A percentile compares a stretch with the other conserved stretches of the same genome.
Evolutionary conservation across 2,113 vertebrate species (phyloP).

Genomic region (Bubo blakistoni): DNA sequence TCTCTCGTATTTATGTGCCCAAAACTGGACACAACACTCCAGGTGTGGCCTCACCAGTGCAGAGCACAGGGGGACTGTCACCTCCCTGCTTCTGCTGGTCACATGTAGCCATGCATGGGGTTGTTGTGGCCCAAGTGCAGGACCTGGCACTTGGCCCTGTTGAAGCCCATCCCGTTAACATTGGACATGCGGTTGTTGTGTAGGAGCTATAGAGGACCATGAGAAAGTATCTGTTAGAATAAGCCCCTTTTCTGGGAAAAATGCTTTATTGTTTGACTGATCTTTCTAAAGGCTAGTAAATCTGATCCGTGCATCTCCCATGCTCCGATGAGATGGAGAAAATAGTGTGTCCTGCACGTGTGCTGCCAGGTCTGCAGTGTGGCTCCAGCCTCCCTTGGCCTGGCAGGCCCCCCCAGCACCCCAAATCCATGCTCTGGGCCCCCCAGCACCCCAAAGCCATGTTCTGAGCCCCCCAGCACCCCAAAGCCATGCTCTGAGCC

Average conservation of each 20-base stretch:
- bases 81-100: too few species aligned
- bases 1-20: too few species aligned
- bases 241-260: neutral
- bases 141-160: too few species aligned
- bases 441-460: neutral
- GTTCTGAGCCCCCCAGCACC: neutral
- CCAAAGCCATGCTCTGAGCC: neutral
- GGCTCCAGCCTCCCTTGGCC: neutral
- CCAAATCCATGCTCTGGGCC: neutral
- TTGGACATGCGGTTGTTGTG: rapidly evolving
- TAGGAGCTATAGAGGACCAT: neutral
- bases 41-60: too few species aligned
- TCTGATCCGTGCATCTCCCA: rapidly evolving
- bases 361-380: neutral
- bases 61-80: too few species aligned
- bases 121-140: too few species aligned
- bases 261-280: neutral
- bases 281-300: neutral
- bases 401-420: neutral
- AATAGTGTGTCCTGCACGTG: neutral
- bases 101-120: too few species aligned
- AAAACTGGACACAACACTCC: too few species aligned
- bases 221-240: neutral
- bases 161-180: too few species aligned
- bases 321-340: neutral